Conservation (phyloP, 2,888 invertebrate species). For the Serrognathus titanus region DNA sequence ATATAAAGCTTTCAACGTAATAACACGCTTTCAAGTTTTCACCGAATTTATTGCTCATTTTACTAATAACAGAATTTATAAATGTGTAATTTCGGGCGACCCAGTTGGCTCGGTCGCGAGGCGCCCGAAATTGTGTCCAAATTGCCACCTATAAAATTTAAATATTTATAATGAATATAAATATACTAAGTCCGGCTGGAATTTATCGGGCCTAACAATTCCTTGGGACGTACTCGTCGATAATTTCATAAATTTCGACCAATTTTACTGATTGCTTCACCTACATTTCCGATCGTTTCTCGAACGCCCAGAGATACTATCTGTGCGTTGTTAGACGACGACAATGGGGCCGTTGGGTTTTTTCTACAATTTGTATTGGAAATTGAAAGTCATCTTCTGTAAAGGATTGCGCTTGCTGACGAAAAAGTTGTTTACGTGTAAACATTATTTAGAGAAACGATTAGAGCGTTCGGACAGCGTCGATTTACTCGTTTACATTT, state of each 20-base stretch:
- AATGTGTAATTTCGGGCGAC: constrained; percentile 11
- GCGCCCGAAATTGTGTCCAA: constrained; percentile 5
- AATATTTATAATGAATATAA: constrained; percentile 15
- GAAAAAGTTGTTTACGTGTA: constrained; percentile 8
- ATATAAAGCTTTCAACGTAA: background rate
- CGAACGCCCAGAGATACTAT: constrained; percentile 3
- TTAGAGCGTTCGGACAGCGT: background rate
- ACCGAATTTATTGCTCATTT: background rate
- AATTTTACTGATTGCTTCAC: constrained; percentile 13
- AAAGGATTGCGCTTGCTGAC: constrained; percentile 12
- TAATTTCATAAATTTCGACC: constrained; percentile 13
- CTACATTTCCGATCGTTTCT: background rate
- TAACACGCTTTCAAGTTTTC: background rate
- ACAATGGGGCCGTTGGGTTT: constrained; percentile 8
- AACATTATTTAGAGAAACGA: constrained; percentile 7
- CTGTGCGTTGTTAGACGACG: constrained; percentile 5
- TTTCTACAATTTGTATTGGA: constrained; percentile 12
- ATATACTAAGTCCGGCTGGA: too few species aligned
- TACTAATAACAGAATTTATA: constrained; percentile 7
- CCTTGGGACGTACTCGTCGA: constrained; percentile 7
- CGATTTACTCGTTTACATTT: constrained; percentile 7
- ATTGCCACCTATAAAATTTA: constrained; percentile 13
- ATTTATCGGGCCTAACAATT: too few species aligned
- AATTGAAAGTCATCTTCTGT: constrained; percentile 17
- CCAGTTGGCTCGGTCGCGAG: background rate